Base-by-base conservation (phyloP, 2,888 invertebrate species). In the Saturnia pavonia region DNA sequence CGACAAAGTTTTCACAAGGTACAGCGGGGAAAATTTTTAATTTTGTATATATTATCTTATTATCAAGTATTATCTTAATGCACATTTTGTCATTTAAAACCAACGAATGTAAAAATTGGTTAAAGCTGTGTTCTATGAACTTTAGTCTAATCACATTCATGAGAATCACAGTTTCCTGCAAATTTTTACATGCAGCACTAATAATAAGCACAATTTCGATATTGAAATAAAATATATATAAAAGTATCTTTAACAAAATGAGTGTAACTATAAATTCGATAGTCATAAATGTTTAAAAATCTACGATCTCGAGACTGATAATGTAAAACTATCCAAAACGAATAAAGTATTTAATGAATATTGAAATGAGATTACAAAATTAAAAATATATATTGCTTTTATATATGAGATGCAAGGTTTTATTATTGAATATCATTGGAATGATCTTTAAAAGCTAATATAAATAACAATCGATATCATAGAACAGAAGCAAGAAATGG, bases 271-370 rank as follows among this genome's bases (percentile, higher is more conserved):
- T 16, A 27, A 25, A 60, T 60, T 12, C 1, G 4, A 14, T 57
- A 57, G 4, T 25, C 25, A 40, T 63, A 25, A 40, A 63, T n/a
- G 65, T 65, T 65, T 65, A 27, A 4, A 1, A 27, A 27, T 65
- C 40, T 40, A 40, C 40, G 65, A 65, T 16, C n/a, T 65, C 54
- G 54, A 54, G 22, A 54, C 54, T 54, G 22, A 54, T 54, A 54
- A 63, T n/a, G n/a, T 65, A 40, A 65, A 65, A 65, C 65, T 65
- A 65, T 65, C 34, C 11, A 19, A 40, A 40, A 40, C 40, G 40
- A 65, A 65, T 65, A n/a, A 65, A 65, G 65, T 40, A 65, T 40
- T 65, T 40, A 65, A 65, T 65, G 65, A 65, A 65, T 65, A 65
- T 65, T 65, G 65, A 65, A 40, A 65, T 65, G 8, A 40, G 65